Evolutionary conservation across 2,797 vertebrate species (phyloP).

Genomic region (Hypotaenidia okinawae): DNA sequence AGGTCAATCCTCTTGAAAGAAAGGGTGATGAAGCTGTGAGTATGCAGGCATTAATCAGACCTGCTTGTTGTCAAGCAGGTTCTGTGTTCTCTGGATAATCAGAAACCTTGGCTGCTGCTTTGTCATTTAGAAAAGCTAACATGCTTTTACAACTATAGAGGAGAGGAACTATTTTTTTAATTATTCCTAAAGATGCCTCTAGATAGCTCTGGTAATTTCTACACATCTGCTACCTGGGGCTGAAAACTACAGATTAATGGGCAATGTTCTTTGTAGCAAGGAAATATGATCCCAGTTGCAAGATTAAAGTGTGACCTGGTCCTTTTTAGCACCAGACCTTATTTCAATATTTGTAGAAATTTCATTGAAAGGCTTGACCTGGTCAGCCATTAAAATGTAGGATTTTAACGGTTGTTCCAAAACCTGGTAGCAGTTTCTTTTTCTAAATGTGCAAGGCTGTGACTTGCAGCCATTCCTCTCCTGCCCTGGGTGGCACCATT

Average conservation of each 20-base stretch:
- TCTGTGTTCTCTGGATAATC: background rate
- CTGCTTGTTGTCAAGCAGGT: background rate
- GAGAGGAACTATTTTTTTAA: background rate
- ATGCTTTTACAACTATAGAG: background rate
- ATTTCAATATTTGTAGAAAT: background rate
- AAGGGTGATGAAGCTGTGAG: background rate
- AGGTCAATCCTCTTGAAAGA: background rate
- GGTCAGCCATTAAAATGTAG: background rate
- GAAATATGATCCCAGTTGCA: background rate
- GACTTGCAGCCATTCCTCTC: background rate
- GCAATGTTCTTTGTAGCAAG: background rate
- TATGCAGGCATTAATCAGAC: background rate
- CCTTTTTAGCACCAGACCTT: background rate
- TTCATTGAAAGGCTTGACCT: background rate
- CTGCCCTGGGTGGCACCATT: background rate
- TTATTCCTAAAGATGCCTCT: background rate
- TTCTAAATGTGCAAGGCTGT: background rate
- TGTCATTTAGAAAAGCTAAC: background rate
- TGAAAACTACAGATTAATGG: background rate
- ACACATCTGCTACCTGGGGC: background rate
- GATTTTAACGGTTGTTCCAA: background rate
- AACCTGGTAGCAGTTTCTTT: background rate
- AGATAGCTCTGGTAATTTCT: background rate
- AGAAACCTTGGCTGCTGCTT: background rate
- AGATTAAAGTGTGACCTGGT: background rate